These are phyloP conservation scores for Drosophila ambigua DNA, from an alignment of 1,140 invertebrate species.

Conservation along the genomic window DNA sequence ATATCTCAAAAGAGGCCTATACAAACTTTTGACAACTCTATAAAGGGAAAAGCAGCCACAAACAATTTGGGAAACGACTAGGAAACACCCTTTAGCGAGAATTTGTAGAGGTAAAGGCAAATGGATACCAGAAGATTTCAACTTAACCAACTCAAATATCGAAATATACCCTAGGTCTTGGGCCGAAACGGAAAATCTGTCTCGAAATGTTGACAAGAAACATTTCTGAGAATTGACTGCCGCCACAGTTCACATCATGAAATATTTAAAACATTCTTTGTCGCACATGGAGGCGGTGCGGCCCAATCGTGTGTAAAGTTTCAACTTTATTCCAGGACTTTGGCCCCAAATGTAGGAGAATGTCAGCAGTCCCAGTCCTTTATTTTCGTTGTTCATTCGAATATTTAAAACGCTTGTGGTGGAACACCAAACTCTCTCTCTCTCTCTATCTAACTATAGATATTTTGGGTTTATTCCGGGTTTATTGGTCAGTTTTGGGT, in stretches of 20 bases:
- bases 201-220: background rate
- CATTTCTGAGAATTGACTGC: slow-evolving; percentile 37
- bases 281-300: slow-evolving; percentile 6
- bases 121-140: no score
- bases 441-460: slow-evolving; percentile 27
- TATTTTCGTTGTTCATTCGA: slow-evolving; percentile 43
- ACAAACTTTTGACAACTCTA: no score
- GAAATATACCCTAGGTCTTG: no score
- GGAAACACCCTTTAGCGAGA: no score
- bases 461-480: slow-evolving; percentile 31
- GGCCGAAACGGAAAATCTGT: background rate
- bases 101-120: no score
- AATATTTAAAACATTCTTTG: slow-evolving; percentile 53
- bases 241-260: slow-evolving; percentile 55
- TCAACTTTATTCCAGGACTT: slow-evolving; percentile 43
- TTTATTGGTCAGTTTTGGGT: slow-evolving; percentile 47
- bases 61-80: no score
- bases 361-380: slow-evolving; percentile 27
- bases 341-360: slow-evolving; percentile 13
- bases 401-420: slow-evolving; percentile 54
- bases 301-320: slow-evolving; percentile 59
- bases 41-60: no score
- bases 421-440: background rate
- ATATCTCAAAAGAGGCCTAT: no score
- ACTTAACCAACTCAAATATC: no score